Conservation (phyloP, 1,140 invertebrate genomes). For the Gonioctena quinquepunctata region DNA sequence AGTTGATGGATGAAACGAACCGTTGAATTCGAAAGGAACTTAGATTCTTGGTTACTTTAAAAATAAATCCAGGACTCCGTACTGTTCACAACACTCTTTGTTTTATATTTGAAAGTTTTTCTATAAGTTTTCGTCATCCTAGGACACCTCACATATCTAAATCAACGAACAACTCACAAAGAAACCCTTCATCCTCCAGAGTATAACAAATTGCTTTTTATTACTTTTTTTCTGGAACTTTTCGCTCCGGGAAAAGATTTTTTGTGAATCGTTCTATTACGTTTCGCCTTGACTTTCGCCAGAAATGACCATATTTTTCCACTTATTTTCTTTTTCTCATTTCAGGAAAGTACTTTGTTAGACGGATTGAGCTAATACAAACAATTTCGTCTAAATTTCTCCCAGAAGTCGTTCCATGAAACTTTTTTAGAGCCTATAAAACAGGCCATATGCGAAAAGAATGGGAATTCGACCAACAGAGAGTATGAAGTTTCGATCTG, state of each 20-base stretch:
- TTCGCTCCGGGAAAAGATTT: constrained; percentile 25
- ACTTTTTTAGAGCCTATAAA: constrained; percentile 18
- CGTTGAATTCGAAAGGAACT: too few relatives aligned
- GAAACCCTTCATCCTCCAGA: neutral
- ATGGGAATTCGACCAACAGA: too few relatives aligned
- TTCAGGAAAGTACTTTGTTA: constrained; percentile 26
- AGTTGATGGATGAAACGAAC: too few relatives aligned
- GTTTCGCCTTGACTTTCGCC: constrained; percentile 31
- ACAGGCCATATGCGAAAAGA: neutral
- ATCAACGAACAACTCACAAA: too few relatives aligned
- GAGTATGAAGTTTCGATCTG: too few relatives aligned
- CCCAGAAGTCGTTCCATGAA: constrained; percentile 24
- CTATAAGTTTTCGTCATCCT: too few relatives aligned
- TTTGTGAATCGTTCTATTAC: constrained; percentile 26
- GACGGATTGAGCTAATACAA: constrained; percentile 31
- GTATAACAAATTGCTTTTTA: constrained; percentile 18
- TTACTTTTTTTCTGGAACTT: constrained; percentile 26
- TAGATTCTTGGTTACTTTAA: too few relatives aligned
- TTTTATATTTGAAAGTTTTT: too few relatives aligned
- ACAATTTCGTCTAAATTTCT: constrained; percentile 35
- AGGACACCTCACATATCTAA: too few relatives aligned
- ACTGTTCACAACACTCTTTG: too few relatives aligned
- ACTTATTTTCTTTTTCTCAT: constrained; percentile 31
- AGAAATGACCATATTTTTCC: constrained; percentile 34
- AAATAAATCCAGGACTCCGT: too few relatives aligned